Evolutionary conservation across 2,888 invertebrate species (phyloP).

Genomic region (Onchidella celtica): DNA sequence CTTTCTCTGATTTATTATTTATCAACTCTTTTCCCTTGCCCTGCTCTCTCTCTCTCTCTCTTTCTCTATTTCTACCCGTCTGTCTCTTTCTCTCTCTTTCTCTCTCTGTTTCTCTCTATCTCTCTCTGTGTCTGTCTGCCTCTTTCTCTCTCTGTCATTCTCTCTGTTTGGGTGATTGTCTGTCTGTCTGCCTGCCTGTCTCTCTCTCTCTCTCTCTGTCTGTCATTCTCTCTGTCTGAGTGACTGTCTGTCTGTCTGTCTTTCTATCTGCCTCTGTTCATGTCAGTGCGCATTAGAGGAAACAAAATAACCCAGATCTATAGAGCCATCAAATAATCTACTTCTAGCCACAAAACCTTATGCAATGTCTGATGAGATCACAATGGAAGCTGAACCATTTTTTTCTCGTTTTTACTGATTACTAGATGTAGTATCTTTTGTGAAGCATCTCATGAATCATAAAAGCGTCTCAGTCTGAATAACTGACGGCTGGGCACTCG

Average conservation of each 20-base stretch:
- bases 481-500: no score
- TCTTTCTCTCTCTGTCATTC: constrained; percentile 14
- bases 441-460: background rate
- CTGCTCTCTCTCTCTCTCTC: background rate
- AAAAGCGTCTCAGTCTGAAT: no score
- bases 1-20: no score
- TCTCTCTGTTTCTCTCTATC: constrained; percentile 2
- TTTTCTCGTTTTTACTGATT: background rate
- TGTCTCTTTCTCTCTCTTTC: background rate
- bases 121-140: constrained; percentile 10
- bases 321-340: background rate
- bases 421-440: background rate
- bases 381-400: background rate
- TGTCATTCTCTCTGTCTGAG: background rate
- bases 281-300: no score
- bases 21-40: background rate
- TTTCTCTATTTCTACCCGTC: constrained; percentile 5
- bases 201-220: background rate
- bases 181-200: background rate
- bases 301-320: no score
- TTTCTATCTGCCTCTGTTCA: background rate
- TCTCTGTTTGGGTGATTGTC: background rate
- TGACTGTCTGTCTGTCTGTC: constrained; percentile 1
- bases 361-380: background rate
- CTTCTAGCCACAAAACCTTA: background rate